Percentiles rank a stretch among this genome's conserved stretches.
phyloP scores from a whole-genome alignment of 2,797 vertebrate species.

The Philypnodon macrostomus region DNA sequence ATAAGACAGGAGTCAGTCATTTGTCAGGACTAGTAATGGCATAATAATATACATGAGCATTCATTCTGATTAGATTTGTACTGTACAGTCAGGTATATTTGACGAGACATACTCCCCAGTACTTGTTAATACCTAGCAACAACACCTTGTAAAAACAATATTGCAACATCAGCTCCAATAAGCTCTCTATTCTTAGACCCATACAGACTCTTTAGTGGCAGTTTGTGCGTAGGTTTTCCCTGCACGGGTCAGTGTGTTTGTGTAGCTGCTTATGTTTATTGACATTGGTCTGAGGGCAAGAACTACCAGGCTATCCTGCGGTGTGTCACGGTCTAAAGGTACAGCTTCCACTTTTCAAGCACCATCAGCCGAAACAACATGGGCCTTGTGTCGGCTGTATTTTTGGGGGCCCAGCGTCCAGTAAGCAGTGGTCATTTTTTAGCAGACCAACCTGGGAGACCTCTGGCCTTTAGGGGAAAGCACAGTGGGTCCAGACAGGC shows the following conservation, averaged over 20 bases:
- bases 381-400: constrained; percentile 59
- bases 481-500: constrained; percentile 36
- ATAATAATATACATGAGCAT: no score
- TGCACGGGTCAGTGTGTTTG: constrained; percentile 58
- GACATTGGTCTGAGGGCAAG: constrained; percentile 58
- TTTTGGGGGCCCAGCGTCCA: constrained; percentile 44
- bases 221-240: constrained; percentile 58
- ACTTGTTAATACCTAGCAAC: constrained; percentile 26
- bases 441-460: constrained; percentile 56
- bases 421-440: constrained; percentile 52
- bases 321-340: constrained; percentile 38
- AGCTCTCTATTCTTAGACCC: constrained; percentile 54
- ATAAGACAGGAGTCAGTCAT: constrained; percentile 42
- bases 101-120: constrained; percentile 10
- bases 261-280: constrained; percentile 74
- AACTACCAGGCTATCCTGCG: constrained; percentile 61
- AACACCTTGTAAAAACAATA: constrained; percentile 44
- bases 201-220: constrained; percentile 47
- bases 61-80: neutral
- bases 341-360: constrained; percentile 53
- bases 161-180: constrained; percentile 55
- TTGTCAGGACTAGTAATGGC: no score
- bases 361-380: constrained; percentile 50
- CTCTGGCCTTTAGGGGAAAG: constrained; percentile 52
- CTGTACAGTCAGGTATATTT: neutral